Conservation (phyloP, 2,113 vertebrate genomes). For the Clinocottus analis region DNA sequence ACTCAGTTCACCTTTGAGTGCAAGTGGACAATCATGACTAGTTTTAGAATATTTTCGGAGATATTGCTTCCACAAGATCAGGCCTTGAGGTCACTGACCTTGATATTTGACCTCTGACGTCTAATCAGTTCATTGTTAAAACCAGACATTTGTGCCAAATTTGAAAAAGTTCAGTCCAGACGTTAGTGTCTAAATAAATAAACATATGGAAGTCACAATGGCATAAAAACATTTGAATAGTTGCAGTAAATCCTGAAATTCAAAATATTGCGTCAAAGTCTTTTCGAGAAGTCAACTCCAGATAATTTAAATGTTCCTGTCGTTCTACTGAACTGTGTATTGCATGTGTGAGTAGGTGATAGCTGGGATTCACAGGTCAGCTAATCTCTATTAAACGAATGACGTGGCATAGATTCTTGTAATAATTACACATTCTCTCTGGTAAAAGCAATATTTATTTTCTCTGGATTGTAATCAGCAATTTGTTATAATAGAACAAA, state of each 20-base stretch:
- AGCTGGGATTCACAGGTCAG: slow-evolving; percentile 22
- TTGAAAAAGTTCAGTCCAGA: too few species aligned
- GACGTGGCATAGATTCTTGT: not conserved
- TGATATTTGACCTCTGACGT: too few species aligned
- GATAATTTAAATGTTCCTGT: not conserved
- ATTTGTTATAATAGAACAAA: not conserved
- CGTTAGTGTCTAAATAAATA: too few species aligned
- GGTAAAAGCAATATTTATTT: slow-evolving; percentile 25
- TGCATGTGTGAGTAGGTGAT: slow-evolving; percentile 13
- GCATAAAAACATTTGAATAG: not conserved
- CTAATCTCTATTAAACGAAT: not conserved
- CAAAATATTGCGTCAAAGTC: not conserved
- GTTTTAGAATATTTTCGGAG: too few species aligned
- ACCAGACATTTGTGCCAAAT: too few species aligned
- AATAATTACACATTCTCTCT: slow-evolving; percentile 12
- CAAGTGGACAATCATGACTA: too few species aligned
- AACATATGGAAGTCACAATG: too few species aligned
- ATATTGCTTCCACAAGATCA: too few species aligned
- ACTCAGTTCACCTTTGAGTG: too few species aligned
- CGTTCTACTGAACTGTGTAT: not conserved
- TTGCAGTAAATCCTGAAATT: not conserved
- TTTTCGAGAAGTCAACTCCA: not conserved
- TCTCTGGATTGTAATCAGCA: slow-evolving; percentile 33
- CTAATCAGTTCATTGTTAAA: too few species aligned
- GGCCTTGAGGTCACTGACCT: too few species aligned